Base-by-base conservation (phyloP, 2,113 vertebrate species). In the Vicugna pacos region DNA sequence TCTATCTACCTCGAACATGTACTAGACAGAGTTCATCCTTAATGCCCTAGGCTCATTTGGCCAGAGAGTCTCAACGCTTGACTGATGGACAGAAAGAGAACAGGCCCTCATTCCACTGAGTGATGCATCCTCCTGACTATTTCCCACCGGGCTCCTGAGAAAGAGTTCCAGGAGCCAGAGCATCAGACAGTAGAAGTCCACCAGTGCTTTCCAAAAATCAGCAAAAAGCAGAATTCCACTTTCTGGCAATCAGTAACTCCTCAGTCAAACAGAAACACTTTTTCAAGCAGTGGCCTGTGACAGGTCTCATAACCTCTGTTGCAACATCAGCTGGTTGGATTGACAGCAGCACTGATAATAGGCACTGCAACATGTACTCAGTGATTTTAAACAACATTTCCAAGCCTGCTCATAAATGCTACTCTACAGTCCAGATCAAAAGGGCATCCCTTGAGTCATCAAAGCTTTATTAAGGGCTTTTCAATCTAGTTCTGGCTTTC, bases 381-480 rank as follows among this genome's bases (percentile, higher is more conserved):
- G 26, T 38, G 16, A 95, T 38, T 88, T 82, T 69, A 76, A 89
- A 46, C 28, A 81, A 65, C 28, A 83, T 58, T 91, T 80, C 75
- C 35, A 87, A 48, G 72, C 60, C 52, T 85, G 65, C 52, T 84
- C 77, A 26, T 79, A 81, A 81, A 73, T 65, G 65, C 17, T 24
- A 65, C 82, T 73, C 54, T 67, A 64, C 14, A 91, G 50, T 84
- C 22, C 17, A 72, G 48, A 48, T 70, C 15, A 75, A 92, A 93
- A 89, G 3, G 72, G n/a, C 32, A 17, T 58, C 52, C 72, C 24
- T 48, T 85, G 70, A 93, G 75, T 89, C 75, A 76, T 70, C 76
- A 96, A 60, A 80, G 48, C 28, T 88, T 67, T 58, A 67, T 67
- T 60, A 86, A 91, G 75, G 88, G 86, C 26, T 30, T 38, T 69